These are phyloP conservation scores for Harpalus rufipes DNA, from an alignment of 2,888 invertebrate genomes.

Conservation along the genomic window DNA sequence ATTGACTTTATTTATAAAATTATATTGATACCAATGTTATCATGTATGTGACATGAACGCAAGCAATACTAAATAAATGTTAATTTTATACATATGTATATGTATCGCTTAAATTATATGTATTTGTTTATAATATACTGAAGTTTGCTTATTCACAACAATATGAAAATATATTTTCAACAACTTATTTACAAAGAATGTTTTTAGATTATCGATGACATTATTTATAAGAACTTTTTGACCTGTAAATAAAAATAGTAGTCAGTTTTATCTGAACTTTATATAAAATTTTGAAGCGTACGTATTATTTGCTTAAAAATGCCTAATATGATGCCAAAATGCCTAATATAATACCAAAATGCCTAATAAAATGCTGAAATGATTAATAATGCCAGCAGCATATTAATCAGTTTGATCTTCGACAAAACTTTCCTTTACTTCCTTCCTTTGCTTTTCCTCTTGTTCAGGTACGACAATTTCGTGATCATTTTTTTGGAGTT, in stretches of 20 bases:
- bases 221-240: slow-evolving; percentile 30
- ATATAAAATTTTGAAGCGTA: neutral
- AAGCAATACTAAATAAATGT: slow-evolving; percentile 16
- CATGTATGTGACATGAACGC: slow-evolving; percentile 2
- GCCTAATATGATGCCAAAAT: too few relatives aligned
- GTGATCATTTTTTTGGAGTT: slow-evolving; percentile 96
- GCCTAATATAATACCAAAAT: too few relatives aligned
- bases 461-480: slow-evolving; percentile 98
- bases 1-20: slow-evolving; percentile 26
- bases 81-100: slow-evolving; percentile 15
- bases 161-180: slow-evolving; percentile 7
- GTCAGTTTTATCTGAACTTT: neutral
- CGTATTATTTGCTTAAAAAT: neutral
- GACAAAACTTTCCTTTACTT: slow-evolving; percentile 75
- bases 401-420: slow-evolving; percentile 95
- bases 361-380: too few relatives aligned
- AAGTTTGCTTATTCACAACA: neutral
- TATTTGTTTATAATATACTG: slow-evolving; percentile 5
- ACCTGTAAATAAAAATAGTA: slow-evolving; percentile 12
- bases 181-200: slow-evolving; percentile 7
- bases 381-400: too few relatives aligned
- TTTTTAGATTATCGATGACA: slow-evolving; percentile 12
- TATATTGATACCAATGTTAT: neutral
- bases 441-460: slow-evolving; percentile 80
- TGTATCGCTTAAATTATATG: neutral